A percentile compares a stretch with the other conserved stretches of the same genome.
Conservation (phyloP, 2,113 vertebrate genomes). For the Bujurquina vittata region DNA sequence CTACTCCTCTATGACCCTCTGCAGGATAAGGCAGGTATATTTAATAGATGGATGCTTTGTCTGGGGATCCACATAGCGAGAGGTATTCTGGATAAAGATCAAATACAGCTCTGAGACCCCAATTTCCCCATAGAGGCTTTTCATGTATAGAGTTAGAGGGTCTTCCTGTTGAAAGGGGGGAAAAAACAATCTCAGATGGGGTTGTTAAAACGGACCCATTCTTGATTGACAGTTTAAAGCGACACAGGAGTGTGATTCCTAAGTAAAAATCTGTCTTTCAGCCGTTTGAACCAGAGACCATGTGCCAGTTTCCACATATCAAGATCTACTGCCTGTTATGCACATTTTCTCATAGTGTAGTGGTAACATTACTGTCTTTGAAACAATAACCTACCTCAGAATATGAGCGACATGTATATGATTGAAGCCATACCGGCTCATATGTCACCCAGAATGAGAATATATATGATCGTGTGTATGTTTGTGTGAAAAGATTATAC, state of each 20-base stretch:
- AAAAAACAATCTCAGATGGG: neutral
- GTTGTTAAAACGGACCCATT: neutral
- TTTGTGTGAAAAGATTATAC: no score
- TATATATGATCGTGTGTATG: no score
- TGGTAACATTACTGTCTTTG: no score
- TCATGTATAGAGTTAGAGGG: neutral
- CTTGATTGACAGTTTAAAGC: neutral
- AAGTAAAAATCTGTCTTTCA: neutral
- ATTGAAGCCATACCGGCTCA: no score
- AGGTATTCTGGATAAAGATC: conserved; percentile 21
- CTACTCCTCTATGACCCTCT: neutral
- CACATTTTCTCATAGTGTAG: no score
- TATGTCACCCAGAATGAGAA: no score
- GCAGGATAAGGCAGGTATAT: neutral
- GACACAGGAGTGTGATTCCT: no score
- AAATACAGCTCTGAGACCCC: neutral
- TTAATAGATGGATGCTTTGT: neutral
- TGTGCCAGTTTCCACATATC: neutral
- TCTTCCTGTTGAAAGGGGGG: neutral
- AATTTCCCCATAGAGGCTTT: neutral
- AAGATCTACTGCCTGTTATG: neutral
- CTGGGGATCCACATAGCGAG: conserved; percentile 27
- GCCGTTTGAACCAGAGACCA: neutral
- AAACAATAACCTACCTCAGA: no score
- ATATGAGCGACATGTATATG: no score